Conservation (phyloP, 2,888 invertebrate species). For the Drosophila algonquin region DNA sequence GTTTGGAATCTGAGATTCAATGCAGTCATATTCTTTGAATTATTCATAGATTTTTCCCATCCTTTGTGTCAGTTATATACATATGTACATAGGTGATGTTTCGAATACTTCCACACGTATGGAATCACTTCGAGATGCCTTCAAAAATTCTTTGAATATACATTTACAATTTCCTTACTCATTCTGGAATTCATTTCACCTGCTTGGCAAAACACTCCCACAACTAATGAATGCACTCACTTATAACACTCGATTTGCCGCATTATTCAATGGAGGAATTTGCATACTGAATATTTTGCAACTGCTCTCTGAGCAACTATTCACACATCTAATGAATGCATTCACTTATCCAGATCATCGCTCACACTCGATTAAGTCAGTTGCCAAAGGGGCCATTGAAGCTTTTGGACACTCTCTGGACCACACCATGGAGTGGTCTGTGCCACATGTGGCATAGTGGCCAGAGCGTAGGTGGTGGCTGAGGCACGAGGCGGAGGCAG, state of each 20-base stretch:
- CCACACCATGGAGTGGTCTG: background rate
- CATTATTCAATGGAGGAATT: background rate
- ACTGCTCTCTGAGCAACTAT: background rate
- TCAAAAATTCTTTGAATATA: background rate
- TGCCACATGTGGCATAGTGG: constrained; percentile 5
- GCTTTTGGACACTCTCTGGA: background rate
- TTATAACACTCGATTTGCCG: background rate
- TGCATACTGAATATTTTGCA: background rate
- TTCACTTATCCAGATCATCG: background rate
- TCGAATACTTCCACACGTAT: background rate
- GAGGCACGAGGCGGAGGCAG: constrained; percentile 32
- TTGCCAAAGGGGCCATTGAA: background rate
- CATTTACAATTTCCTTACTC: background rate
- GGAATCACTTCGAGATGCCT: too few species aligned
- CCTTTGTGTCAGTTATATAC: background rate
- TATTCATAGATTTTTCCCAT: background rate
- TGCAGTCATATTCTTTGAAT: background rate
- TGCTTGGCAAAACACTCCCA: background rate
- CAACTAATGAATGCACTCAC: background rate
- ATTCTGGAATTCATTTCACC: background rate
- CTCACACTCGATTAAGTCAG: background rate
- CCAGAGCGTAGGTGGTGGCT: constrained; percentile 22
- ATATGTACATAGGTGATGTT: background rate
- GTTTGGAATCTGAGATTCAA: background rate
- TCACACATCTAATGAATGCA: background rate